Evolutionary conservation across 2,888 invertebrate species (phyloP).

Genomic region (Eupithecia dodoneata): DNA sequence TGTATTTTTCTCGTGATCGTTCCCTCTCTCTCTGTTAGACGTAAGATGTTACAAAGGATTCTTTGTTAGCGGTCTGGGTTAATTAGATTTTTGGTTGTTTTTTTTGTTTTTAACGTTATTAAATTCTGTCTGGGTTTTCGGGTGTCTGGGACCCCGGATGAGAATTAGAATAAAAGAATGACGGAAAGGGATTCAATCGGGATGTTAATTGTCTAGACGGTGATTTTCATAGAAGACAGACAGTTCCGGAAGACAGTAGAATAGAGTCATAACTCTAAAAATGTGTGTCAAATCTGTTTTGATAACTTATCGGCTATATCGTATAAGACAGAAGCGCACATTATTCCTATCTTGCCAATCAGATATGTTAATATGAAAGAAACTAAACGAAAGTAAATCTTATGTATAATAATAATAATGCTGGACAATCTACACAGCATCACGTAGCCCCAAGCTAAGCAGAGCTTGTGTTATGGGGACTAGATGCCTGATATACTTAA

Average conservation of each 20-base stretch:
- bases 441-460: no score
- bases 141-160: conserved; percentile 6
- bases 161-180: not conserved
- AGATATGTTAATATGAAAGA: no score
- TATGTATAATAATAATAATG: no score
- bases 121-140: conserved; percentile 35
- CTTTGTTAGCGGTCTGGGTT: conserved; percentile 71
- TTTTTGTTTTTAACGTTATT: conserved; percentile 43
- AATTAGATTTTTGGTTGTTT: conserved; percentile 66
- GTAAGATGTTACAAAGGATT: conserved; percentile 81
- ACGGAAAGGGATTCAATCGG: not conserved
- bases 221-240: not conserved
- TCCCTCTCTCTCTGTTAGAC: conserved; percentile 62
- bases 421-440: no score
- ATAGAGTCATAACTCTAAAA: not conserved
- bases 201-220: not conserved
- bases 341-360: no score
- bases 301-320: not conserved
- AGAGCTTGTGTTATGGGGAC: no score
- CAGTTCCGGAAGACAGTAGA: not conserved
- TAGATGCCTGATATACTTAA: no score
- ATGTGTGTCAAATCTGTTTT: not conserved
- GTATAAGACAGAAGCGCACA: no score
- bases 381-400: no score
- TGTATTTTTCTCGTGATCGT: conserved; percentile 75